Percentiles rank a stretch among this genome's conserved stretches.
Conservation (phyloP, 2,888 invertebrate species). For the Cephus pygmeus region DNA sequence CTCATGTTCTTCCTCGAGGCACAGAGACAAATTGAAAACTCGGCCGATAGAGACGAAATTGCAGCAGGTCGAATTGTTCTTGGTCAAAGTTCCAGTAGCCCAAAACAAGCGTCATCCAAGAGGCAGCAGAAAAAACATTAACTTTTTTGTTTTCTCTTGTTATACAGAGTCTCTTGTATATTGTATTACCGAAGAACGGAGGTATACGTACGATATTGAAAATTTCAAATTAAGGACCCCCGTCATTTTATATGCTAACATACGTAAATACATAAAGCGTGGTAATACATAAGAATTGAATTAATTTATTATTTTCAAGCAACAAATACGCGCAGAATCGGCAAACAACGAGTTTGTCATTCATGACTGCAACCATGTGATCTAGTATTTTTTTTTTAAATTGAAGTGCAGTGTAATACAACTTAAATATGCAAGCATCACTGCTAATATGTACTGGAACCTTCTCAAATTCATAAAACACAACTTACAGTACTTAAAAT, state of each 20-base stretch:
- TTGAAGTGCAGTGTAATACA: too few relatives aligned
- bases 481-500: not conserved
- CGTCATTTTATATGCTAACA: not conserved
- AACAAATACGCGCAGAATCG: too few relatives aligned
- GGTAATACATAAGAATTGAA: too few relatives aligned
- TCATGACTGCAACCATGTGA: too few relatives aligned
- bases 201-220: not conserved
- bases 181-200: not conserved
- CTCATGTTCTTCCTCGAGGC: constrained; percentile 97
- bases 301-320: too few relatives aligned
- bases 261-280: too few relatives aligned
- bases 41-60: constrained; percentile 71
- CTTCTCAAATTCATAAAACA: too few relatives aligned
- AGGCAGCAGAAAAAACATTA: constrained; percentile 20
- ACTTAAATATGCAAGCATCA: too few relatives aligned
- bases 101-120: constrained; percentile 21
- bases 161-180: not conserved
- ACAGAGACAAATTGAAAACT: constrained; percentile 73
- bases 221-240: too few relatives aligned
- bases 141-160: not conserved
- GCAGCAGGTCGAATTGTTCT: constrained; percentile 74
- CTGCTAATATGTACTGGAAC: too few relatives aligned
- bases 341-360: too few relatives aligned
- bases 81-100: constrained; percentile 54
- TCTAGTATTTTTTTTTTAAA: too few relatives aligned